Conservation (phyloP, 2,888 invertebrate species). For the Ophion obscuratus region DNA sequence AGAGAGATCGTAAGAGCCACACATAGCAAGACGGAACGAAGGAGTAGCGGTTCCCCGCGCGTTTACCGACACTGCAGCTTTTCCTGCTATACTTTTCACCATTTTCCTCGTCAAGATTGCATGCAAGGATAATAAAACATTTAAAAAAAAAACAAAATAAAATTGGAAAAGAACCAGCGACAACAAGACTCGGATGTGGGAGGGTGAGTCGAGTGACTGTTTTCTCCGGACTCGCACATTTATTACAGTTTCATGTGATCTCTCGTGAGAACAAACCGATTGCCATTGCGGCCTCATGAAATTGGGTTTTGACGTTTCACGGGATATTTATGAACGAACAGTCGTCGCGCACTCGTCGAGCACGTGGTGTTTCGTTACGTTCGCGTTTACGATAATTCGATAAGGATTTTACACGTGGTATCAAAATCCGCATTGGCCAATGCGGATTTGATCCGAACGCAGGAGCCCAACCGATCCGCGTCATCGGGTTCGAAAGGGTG, state of each 20-base stretch:
- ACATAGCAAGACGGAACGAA: slow-evolving; percentile 56
- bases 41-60: slow-evolving; percentile 49
- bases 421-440: not conserved
- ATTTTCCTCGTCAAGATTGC: not conserved
- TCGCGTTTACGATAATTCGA: slow-evolving; percentile 20
- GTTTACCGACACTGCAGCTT: slow-evolving; percentile 46
- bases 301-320: not conserved
- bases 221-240: not conserved
- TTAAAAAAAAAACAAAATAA: slow-evolving; percentile 24
- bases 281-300: slow-evolving; percentile 22
- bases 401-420: not conserved
- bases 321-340: slow-evolving; percentile 23
- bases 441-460: not conserved
- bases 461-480: too few relatives aligned
- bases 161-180: not conserved
- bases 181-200: not conserved
- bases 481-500: not conserved
- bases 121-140: not conserved
- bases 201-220: slow-evolving; percentile 36
- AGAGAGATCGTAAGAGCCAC: slow-evolving; percentile 52
- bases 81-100: slow-evolving; percentile 15
- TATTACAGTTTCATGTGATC: slow-evolving; percentile 43
- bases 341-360: slow-evolving; percentile 18
- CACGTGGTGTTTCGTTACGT: slow-evolving; percentile 48
- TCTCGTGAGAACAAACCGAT: slow-evolving; percentile 29